Base-by-base conservation (phyloP, 1,140 invertebrate genomes). In the Drosophila kikkawai region DNA sequence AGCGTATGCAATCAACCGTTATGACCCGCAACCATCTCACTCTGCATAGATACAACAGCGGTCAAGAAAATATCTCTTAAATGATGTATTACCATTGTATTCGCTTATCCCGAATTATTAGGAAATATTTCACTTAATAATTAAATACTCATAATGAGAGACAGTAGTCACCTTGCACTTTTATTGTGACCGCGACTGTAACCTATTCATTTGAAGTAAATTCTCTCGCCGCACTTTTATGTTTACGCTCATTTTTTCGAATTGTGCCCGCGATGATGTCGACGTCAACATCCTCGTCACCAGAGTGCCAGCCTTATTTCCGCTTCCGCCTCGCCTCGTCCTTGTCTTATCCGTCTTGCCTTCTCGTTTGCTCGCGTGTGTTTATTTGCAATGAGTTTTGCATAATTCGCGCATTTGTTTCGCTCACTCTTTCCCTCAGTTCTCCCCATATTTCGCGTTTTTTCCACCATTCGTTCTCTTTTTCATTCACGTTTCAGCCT, bases 341-440 rank as follows among this genome's bases (percentile, higher is more conserved):
- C 39, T 32, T 29, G 48, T 51, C 51, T 67, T 19, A 3, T 41
- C 58, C 32, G 19, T 12, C 22, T 12, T 22, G 34, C 48, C 36
- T 12, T 47, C 61, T 63, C 45, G 15, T 50, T 48, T 19, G 22
- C 57, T 60, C 65, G 36, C 63, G 63, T 81, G 60, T 88, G 85
- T 88, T 88, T 88, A 88, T 87, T 87, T 87, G 77, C 85, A 84
- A 81, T 88, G 85, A 88, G 85, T 85, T 88, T 90, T 88, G 85
- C 85, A 88, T 88, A 88, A 88, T 88, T 88, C 81, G 81, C 85
- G 85, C 85, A 88, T 88, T 88, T 88, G 85, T 85, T 90, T 85
- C 81, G 85, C 78, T 75, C 78, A 73, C 65, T 44, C 67, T 65
- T 55, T 66, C 15, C 7, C 12, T 12, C 44, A 6, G 4, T 15